These are phyloP conservation scores for Gerris lacustris DNA, from an alignment of 2,888 invertebrate genomes.

Conservation along the genomic window DNA sequence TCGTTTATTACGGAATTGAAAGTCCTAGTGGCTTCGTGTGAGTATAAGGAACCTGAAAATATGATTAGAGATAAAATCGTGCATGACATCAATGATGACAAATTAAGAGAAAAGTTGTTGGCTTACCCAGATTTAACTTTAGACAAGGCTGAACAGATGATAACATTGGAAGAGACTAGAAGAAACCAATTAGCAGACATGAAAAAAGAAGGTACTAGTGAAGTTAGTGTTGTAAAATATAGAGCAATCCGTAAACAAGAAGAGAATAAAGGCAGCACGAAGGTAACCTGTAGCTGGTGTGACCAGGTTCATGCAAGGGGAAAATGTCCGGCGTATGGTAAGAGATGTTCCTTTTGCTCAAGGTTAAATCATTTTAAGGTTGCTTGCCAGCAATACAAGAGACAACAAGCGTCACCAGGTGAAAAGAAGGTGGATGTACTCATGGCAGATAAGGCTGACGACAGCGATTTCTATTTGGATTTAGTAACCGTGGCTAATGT, in stretches of 20 bases:
- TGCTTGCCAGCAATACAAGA: too few relatives aligned
- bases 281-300: slow-evolving; percentile 24
- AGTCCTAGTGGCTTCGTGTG: not conserved
- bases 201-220: not conserved
- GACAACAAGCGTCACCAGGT: not conserved
- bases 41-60: slow-evolving; percentile 9
- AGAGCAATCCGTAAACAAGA: not conserved
- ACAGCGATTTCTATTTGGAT: not conserved
- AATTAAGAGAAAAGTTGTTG: not conserved
- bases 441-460: not conserved
- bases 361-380: slow-evolving; percentile 23
- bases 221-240: not conserved
- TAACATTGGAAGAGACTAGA: not conserved
- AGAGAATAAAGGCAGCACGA: not conserved
- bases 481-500: too few relatives aligned
- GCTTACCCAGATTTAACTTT: slow-evolving; percentile 11
- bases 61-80: slow-evolving; percentile 13
- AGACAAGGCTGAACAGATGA: slow-evolving; percentile 6
- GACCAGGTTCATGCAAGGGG: slow-evolving; percentile 17
- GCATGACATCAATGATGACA: not conserved
- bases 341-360: slow-evolving; percentile 21
- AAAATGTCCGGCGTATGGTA: slow-evolving; percentile 24
- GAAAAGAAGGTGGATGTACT: not conserved
- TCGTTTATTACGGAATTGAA: slow-evolving; percentile 8
- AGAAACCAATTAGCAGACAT: too few relatives aligned